A percentile compares a stretch with the other conserved stretches of the same genome.
Conservation (phyloP, 2,113 vertebrate species). For the Micromys minutus region DNA sequence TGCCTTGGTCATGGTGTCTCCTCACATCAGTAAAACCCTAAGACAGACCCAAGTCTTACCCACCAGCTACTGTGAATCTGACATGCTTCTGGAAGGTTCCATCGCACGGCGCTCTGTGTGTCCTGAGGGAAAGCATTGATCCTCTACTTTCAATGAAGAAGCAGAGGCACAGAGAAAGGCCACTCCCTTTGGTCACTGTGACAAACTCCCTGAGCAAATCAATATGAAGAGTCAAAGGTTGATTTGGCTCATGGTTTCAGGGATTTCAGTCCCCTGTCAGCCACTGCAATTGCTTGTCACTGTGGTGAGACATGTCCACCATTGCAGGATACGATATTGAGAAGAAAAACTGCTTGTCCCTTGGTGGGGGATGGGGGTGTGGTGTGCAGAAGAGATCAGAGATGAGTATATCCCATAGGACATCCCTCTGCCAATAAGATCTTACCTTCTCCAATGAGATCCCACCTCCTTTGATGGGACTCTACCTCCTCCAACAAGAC, state of each 20-base stretch:
- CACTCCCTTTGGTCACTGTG: neutral
- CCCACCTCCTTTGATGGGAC: no score
- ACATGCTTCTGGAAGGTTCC: neutral
- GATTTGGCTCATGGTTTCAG: neutral
- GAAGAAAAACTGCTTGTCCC: neutral
- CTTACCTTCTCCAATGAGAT: neutral
- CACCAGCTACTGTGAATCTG: neutral
- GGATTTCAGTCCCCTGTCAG: neutral
- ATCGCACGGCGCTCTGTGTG: fast-evolving
- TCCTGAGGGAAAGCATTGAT: neutral
- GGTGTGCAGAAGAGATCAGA: neutral
- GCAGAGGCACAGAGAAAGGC: neutral
- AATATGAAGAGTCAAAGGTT: neutral
- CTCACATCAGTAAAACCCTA: no score
- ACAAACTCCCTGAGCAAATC: neutral
- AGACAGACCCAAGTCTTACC: neutral
- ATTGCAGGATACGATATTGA: neutral
- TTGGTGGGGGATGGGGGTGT: no score
- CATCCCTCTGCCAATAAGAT: no score
- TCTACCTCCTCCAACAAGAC: neutral
- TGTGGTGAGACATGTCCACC: neutral
- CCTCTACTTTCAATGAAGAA: neutral
- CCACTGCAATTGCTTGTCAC: neutral
- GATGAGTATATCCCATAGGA: neutral
- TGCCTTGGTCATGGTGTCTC: no score